Evolutionary conservation across 2,888 invertebrate species (phyloP).

Genomic region (Acleris holmiana): DNA sequence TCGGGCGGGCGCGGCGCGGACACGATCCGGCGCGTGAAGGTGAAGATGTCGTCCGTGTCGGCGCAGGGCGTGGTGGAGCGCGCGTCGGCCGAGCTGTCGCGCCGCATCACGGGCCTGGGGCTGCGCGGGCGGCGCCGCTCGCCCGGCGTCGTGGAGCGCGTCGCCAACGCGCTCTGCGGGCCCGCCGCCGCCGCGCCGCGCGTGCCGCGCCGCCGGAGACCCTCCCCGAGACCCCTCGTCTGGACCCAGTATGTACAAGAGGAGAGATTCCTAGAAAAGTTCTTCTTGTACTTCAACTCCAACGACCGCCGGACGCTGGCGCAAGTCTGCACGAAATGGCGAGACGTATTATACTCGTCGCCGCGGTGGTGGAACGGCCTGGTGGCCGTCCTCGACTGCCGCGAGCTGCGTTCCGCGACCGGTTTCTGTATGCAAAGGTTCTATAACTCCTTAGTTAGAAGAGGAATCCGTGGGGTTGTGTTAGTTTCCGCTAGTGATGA

Average conservation of each 20-base stretch:
- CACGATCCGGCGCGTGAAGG: constrained; percentile 79
- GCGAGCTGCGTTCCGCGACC: constrained; percentile 88
- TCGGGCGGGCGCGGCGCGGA: constrained; percentile 67
- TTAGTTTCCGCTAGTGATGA: constrained; percentile 95
- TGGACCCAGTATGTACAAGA: constrained; percentile 92
- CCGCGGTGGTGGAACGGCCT: constrained; percentile 95
- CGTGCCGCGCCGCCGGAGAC: constrained; percentile 73
- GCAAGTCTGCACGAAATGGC: constrained; percentile 94
- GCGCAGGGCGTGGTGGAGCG: constrained; percentile 96
- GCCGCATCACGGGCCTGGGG: constrained; percentile 93
- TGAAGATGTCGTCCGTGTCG: constrained; percentile 92
- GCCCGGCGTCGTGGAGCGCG: constrained; percentile 92
- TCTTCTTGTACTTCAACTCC: constrained; percentile 93
- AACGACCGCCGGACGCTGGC: constrained; percentile 91
- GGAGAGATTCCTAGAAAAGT: constrained; percentile 92
- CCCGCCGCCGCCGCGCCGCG: constrained; percentile 74
- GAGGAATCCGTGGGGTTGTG: constrained; percentile 94
- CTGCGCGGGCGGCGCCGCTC: constrained; percentile 86
- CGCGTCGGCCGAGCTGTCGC: constrained; percentile 94
- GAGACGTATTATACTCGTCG: constrained; percentile 93
- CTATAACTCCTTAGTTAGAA: constrained; percentile 91
- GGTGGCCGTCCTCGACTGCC: constrained; percentile 93
- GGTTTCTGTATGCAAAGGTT: constrained; percentile 84
- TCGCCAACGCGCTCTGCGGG: constrained; percentile 94
- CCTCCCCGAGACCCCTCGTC: constrained; percentile 84